Evolutionary conservation across 2,113 vertebrate genomes (phyloP), one percentile per base, ranked within the genome.

Genomic region (Pollachius pollachius): DNA sequence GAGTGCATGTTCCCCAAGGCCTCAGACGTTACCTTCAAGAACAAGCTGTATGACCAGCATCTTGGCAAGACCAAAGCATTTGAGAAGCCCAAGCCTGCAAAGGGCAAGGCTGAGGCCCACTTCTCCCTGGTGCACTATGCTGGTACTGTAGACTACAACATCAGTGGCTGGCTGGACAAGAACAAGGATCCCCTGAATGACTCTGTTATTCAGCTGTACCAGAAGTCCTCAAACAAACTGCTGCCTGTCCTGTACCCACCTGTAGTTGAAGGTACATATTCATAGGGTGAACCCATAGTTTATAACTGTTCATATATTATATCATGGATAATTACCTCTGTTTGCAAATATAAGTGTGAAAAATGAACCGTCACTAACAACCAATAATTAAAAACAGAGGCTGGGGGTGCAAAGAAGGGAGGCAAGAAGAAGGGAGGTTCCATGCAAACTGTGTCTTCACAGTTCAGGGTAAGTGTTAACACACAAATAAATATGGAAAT

Each of bases 91-190:
- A 95, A 93, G 3, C 89, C 91, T 75, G 4, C 73, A 19, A 95
- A 95, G 81, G 94, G 94, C 0, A 95, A 89, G 16, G 16, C 0
- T 2, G 94, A 95, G 66, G 94, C 93, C 0, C 94, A 95, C 76
- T 95, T 95, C 71, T 87, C 94, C 0, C 79, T 96, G 64, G 6
- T 94, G 0, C 94, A 95, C 62, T 96, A 96, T 0, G 94, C 94
- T 5, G 94, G 94, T 0, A 91, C 79, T 0, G 94, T 96, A 68
- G 94, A 96, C 64, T 96, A 95, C 81, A 96, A 95, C 60, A 27
- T 62, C 23, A 15, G 0, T 62, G 60, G 60, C 15, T 62, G 60
- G 60, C 60, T 62, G 60, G 60, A 62, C 19, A 62, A 62, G 60
- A 62, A 62, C 60, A 62, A 62, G 60, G 60, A 62, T 62, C 60